Evolutionary conservation across 1,140 invertebrate genomes (phyloP).

Genomic region (Oncopeltus fasciatus): DNA sequence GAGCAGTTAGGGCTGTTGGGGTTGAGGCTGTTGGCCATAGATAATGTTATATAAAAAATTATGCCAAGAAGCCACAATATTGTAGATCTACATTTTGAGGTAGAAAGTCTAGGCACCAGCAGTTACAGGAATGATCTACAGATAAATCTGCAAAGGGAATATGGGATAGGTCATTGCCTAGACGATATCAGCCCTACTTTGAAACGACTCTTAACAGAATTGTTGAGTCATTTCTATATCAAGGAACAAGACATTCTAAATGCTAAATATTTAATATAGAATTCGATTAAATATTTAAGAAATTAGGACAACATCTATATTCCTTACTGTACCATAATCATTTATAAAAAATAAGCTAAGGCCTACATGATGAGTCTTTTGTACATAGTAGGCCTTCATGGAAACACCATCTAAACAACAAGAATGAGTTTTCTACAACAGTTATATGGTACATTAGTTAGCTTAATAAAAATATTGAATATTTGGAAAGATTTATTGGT

Average conservation of each 20-base stretch:
- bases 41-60: constrained; percentile 9
- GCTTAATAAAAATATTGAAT: too few relatives aligned
- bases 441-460: background rate
- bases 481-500: too few relatives aligned
- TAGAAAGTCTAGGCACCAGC: background rate
- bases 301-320: background rate
- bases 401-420: constrained; percentile 10
- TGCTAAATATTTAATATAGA: background rate
- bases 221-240: background rate
- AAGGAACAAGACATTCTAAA: constrained; percentile 3
- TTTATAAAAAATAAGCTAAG: background rate
- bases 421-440: background rate
- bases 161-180: background rate
- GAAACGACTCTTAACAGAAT: background rate
- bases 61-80: background rate
- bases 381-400: constrained; percentile 10
- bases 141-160: background rate
- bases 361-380: constrained; percentile 8
- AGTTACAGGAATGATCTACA: background rate
- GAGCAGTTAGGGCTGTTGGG: background rate
- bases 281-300: background rate
- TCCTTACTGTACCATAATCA: background rate
- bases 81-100: constrained; percentile 8
- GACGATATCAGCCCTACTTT: background rate
- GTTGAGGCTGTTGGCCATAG: background rate